Evolutionary conservation across 2,113 vertebrate genomes (phyloP).

Genomic region (Oreochromis spilurus): DNA sequence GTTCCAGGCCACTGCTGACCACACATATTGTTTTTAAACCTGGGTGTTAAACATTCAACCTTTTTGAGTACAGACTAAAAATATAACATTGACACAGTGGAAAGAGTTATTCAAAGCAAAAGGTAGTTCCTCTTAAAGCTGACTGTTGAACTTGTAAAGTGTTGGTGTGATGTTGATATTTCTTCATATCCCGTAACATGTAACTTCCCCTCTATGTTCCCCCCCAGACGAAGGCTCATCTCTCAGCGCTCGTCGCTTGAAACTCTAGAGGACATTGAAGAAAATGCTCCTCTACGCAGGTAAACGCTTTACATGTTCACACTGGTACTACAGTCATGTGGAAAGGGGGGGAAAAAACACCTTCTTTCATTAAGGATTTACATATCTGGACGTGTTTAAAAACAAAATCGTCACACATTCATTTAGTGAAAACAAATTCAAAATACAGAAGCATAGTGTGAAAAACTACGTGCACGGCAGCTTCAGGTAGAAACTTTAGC

Average conservation of each 20-base stretch:
- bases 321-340: neutral
- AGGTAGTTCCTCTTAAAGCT: neutral
- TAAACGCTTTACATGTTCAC: constrained; percentile 20
- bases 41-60: neutral
- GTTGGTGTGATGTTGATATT: neutral
- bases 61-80: neutral
- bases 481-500: neutral
- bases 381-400: neutral
- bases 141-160: neutral
- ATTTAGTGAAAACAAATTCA: neutral
- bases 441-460: neutral
- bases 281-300: constrained; percentile 96
- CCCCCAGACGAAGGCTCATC: constrained; percentile 86
- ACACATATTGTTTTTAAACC: neutral
- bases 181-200: neutral
- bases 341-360: rapidly evolving
- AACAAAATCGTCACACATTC: neutral
- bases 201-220: neutral
- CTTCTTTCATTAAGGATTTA: neutral
- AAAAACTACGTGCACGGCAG: neutral
- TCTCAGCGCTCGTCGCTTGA: constrained; percentile 97
- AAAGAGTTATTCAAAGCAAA: neutral
- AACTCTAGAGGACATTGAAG: constrained; percentile 97
- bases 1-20: neutral
- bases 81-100: neutral